Percentiles rank a stretch among this genome's conserved stretches.
These are phyloP conservation scores for Leptodactylus fallax DNA, from an alignment of 2,797 vertebrate genomes.

Conservation along the genomic window DNA sequence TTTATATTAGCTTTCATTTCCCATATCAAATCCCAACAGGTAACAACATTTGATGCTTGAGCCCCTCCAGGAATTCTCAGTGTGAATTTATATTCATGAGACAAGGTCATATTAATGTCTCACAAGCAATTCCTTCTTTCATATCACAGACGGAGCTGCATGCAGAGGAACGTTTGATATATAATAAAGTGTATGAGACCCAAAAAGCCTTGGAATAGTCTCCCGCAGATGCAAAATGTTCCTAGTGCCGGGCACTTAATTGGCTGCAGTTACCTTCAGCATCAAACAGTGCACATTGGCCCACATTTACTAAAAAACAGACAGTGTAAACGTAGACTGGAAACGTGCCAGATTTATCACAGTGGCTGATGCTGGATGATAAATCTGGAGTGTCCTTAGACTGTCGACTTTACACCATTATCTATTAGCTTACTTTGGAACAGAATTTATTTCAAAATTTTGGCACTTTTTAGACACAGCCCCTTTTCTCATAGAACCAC, in stretches of 20 bases:
- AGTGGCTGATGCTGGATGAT: too few species aligned
- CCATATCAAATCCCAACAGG: not conserved
- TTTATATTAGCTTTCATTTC: not conserved
- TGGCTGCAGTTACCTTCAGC: not conserved
- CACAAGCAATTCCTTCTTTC: not conserved
- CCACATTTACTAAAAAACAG: too few species aligned
- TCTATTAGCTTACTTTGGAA: too few species aligned
- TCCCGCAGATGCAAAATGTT: not conserved
- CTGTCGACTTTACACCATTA: too few species aligned
- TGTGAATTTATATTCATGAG: constrained; percentile 15
- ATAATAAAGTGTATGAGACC: not conserved
- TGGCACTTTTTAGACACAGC: too few species aligned
- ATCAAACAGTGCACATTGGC: not conserved
- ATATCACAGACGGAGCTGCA: not conserved
- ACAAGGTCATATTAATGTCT: constrained; percentile 22
- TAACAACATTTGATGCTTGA: not conserved
- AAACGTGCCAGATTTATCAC: too few species aligned
- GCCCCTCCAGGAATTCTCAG: not conserved
- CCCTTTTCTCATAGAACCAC: too few species aligned
- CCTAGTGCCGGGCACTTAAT: not conserved
- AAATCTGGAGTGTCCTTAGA: too few species aligned
- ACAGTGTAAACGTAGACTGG: too few species aligned
- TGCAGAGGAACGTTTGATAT: constrained; percentile 19
- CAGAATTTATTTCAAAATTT: too few species aligned
- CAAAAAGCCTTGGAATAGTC: too few species aligned